Conservation (phyloP, 1,140 invertebrate genomes). For the Drosophila ironensis region DNA sequence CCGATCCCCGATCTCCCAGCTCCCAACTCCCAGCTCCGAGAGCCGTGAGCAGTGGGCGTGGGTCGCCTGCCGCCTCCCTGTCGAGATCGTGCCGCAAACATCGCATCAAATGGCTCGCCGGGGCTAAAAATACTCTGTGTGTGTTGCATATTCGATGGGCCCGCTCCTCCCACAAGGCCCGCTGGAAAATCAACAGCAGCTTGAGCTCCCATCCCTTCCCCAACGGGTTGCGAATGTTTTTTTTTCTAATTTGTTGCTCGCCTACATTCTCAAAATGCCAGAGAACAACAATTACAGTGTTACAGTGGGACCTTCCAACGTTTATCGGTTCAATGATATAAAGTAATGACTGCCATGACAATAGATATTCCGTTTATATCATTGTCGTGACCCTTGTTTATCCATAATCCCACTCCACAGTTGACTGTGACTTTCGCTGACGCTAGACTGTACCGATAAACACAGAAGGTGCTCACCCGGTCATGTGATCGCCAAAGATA, state of each 20-base stretch:
- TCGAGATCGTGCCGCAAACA: constrained; percentile 63
- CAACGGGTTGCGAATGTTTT: constrained; percentile 5
- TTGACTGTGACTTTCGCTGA: neutral
- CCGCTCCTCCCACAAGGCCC: constrained; percentile 39
- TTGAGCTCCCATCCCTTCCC: constrained; percentile 16
- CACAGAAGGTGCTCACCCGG: constrained; percentile 17
- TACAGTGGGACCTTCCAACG: neutral
- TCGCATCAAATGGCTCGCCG: constrained; percentile 55
- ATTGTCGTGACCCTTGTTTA: too few species aligned
- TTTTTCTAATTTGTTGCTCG: neutral
- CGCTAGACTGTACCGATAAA: constrained; percentile 3
- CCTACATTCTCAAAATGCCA: constrained; percentile 1
- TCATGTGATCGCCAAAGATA: constrained; percentile 51
- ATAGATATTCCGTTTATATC: too few species aligned
- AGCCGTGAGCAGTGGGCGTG: constrained; percentile 11
- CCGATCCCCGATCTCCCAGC: constrained; percentile 7
- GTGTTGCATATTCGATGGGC: constrained; percentile 21
- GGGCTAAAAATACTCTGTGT: constrained; percentile 61
- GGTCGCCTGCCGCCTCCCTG: constrained; percentile 32
- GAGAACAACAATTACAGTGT: neutral
- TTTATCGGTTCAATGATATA: too few species aligned
- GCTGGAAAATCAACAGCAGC: constrained; percentile 1
- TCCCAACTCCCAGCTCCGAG: constrained; percentile 8
- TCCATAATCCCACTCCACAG: neutral
- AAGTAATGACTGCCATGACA: too few species aligned